Conservation (phyloP, 2,888 invertebrate genomes). For the Tetrapedia diversipes region DNA sequence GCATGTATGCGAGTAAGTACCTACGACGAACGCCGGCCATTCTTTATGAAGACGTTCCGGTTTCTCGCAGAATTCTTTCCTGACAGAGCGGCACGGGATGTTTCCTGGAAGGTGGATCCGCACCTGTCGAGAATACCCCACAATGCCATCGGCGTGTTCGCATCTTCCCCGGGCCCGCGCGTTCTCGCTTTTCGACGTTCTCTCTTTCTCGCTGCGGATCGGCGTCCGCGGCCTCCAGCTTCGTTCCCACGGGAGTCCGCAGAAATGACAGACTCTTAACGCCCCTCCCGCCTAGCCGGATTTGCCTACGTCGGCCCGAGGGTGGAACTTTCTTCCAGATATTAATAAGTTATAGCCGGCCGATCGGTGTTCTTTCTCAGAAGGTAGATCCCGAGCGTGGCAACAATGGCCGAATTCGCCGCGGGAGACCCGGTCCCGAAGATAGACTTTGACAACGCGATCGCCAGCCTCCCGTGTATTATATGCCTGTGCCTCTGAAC, state of each 20-base stretch:
- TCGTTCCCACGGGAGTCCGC: constrained; percentile 61
- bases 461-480: constrained; percentile 70
- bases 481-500: constrained; percentile 62
- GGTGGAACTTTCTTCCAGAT: constrained; percentile 73
- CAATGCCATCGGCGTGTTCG: constrained; percentile 36
- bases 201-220: constrained; percentile 7
- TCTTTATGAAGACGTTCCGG: constrained; percentile 53
- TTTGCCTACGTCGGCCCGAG: constrained; percentile 56
- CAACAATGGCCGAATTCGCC: constrained; percentile 78
- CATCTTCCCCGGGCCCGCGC: no score
- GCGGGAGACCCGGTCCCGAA: constrained; percentile 75
- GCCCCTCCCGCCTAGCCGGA: constrained; percentile 27
- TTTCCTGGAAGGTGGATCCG: constrained; percentile 72
- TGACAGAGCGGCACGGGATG: constrained; percentile 60
- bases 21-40: constrained; percentile 43
- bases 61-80: constrained; percentile 60
- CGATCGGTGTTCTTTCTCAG: constrained; percentile 76
- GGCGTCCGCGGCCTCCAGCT: neutral
- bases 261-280: constrained; percentile 42
- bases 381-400: constrained; percentile 65
- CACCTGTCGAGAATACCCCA: constrained; percentile 54
- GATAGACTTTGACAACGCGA: constrained; percentile 82
- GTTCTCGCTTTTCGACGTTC: no score
- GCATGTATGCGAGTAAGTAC: no score
- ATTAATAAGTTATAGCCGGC: constrained; percentile 81